phyloP scores from a whole-genome alignment of 37 sponge, comb jelly and placozoan genomes.

The Chondrosia reniformis region DNA sequence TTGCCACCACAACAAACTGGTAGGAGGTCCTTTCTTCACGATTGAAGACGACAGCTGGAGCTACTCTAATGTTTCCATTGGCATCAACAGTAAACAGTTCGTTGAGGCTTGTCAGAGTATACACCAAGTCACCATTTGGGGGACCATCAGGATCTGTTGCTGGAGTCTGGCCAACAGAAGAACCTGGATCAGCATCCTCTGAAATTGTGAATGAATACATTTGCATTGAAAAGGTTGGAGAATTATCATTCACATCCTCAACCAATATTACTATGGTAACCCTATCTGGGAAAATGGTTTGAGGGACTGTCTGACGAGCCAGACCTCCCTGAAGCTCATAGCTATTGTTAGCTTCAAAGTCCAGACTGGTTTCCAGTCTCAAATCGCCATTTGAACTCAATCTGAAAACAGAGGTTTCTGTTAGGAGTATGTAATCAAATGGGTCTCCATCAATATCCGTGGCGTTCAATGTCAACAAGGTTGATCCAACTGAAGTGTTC shows the following conservation, averaged over 20 bases:
- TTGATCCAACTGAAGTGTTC: neutral
- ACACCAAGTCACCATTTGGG: slow-evolving; percentile 18
- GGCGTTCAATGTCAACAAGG: slow-evolving; percentile 39
- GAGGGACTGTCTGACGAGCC: neutral
- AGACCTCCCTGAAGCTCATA: slow-evolving; percentile 6
- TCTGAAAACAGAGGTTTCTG: neutral
- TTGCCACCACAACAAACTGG: slow-evolving; percentile 45
- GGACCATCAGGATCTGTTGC: slow-evolving; percentile 31
- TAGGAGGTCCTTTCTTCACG: slow-evolving; percentile 23
- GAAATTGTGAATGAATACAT: slow-evolving; percentile 30
- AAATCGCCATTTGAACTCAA: neutral
- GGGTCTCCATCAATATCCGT: slow-evolving; percentile 33
- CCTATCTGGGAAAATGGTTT: neutral
- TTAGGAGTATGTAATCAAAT: neutral
- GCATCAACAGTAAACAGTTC: slow-evolving; percentile 26
- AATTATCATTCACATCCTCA: slow-evolving; percentile 65
- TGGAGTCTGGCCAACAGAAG: slow-evolving; percentile 17
- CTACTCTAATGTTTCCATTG: slow-evolving; percentile 43
- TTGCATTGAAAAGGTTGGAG: slow-evolving; percentile 35
- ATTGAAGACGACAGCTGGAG: slow-evolving; percentile 22
- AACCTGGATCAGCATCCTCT: neutral
- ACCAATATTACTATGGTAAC: slow-evolving; percentile 24
- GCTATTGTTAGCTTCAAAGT: neutral
- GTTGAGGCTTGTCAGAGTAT: neutral
- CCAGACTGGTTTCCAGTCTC: neutral